Evolutionary conservation across 2,113 vertebrate genomes (phyloP).

Genomic region (Ochotona princeps): DNA sequence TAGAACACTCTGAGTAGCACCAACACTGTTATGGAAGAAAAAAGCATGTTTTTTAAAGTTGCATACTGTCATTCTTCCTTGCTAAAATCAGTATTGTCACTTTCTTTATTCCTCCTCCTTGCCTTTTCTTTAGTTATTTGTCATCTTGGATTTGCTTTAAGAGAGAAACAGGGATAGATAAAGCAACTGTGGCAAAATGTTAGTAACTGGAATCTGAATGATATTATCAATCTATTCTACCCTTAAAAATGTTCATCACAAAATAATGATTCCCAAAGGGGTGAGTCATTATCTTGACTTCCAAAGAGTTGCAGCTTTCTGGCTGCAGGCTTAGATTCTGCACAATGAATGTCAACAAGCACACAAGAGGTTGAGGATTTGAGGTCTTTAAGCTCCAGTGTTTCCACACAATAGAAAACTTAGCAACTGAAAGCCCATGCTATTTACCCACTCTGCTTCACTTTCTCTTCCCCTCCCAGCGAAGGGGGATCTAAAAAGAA

Average conservation of each 20-base stretch:
- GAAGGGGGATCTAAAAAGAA: not conserved
- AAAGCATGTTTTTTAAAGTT: not conserved
- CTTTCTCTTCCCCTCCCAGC: not conserved
- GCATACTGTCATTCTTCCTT: not conserved
- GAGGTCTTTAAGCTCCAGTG: not conserved
- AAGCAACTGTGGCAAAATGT: not conserved
- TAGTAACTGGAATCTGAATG: not conserved
- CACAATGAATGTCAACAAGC: slow-evolving; percentile 50
- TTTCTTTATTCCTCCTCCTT: too few relatives aligned
- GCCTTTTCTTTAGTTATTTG: too few relatives aligned
- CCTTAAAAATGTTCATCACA: not conserved
- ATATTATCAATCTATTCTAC: not conserved
- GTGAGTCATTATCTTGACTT: slow-evolving; percentile 50
- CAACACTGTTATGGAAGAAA: not conserved
- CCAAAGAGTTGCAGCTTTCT: slow-evolving; percentile 31
- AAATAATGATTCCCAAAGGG: not conserved
- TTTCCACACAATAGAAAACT: slow-evolving; percentile 42
- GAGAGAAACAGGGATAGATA: not conserved
- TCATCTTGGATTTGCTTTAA: not conserved
- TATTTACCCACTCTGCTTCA: not conserved
- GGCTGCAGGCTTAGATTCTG: slow-evolving; percentile 57
- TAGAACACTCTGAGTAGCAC: not conserved
- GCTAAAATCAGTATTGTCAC: too few relatives aligned
- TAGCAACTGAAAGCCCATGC: not conserved
- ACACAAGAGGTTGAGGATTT: slow-evolving; percentile 48